Percentiles rank a stretch among this genome's conserved stretches.
Evolutionary conservation across 2,113 vertebrate genomes (phyloP).

Genomic region (Archocentrus centrarchus): DNA sequence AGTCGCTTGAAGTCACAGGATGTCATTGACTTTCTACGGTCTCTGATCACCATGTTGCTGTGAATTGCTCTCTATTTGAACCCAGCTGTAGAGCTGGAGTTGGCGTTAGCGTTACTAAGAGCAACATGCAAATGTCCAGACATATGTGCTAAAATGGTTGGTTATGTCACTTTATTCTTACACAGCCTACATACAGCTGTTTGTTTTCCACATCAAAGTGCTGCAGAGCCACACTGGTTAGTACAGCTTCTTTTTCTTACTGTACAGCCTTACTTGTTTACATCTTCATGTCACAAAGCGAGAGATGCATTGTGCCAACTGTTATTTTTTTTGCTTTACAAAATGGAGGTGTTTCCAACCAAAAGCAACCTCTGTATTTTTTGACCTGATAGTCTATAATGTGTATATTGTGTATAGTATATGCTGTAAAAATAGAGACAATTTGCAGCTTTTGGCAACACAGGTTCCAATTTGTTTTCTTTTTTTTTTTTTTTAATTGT

Average conservation of each 20-base stretch:
- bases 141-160: no score
- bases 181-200: neutral
- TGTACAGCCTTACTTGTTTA: neutral
- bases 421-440: neutral
- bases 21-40: neutral
- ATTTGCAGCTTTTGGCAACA: neutral
- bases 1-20: neutral
- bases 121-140: no score
- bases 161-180: no score
- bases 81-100: neutral
- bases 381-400: neutral
- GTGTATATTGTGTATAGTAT: no score
- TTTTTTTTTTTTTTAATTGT: neutral
- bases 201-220: neutral
- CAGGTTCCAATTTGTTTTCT: neutral
- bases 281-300: neutral
- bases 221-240: neutral
- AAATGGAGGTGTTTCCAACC: no score
- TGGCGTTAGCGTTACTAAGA: neutral
- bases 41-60: neutral
- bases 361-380: neutral
- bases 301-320: no score
- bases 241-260: neutral
- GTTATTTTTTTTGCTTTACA: no score
- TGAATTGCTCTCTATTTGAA: neutral